Evolutionary conservation across 2,113 vertebrate species (phyloP).

Genomic region (Connochaetes taurinus): DNA sequence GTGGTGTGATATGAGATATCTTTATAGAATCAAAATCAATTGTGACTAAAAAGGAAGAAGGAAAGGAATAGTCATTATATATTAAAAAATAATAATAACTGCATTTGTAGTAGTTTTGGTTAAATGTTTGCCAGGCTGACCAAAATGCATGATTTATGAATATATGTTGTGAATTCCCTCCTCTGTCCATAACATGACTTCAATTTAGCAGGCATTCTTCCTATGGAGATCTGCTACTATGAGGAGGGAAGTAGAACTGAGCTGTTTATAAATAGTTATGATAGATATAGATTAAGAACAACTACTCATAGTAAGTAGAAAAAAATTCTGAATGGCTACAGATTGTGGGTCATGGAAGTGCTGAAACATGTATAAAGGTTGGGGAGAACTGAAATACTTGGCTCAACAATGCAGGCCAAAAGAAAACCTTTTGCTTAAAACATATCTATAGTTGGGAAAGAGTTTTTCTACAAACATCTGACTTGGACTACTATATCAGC

Average conservation of each 20-base stretch:
- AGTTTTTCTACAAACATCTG: slow-evolving; percentile 23
- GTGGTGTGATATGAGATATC: neutral
- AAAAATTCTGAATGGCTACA: neutral
- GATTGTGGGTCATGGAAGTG: neutral
- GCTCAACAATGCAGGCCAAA: neutral
- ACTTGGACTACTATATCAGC: neutral
- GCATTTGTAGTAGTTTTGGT: neutral
- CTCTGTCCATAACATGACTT: neutral
- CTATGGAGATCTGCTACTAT: neutral
- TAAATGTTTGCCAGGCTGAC: neutral
- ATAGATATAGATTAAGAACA: neutral
- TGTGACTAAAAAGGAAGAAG: neutral
- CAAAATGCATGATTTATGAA: neutral
- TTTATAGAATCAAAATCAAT: neutral
- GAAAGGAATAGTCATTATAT: neutral
- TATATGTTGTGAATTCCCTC: neutral
- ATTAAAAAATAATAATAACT: neutral
- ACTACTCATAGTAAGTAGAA: neutral
- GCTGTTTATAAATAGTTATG: neutral
- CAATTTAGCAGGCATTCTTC: neutral
- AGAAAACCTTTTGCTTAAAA: neutral
- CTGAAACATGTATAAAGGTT: neutral
- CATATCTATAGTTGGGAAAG: slow-evolving; percentile 7
- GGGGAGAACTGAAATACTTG: neutral
- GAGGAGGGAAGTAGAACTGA: neutral